phyloP scores from a whole-genome alignment of 2,113 vertebrate species.

The Drymodes brunneopygia region DNA sequence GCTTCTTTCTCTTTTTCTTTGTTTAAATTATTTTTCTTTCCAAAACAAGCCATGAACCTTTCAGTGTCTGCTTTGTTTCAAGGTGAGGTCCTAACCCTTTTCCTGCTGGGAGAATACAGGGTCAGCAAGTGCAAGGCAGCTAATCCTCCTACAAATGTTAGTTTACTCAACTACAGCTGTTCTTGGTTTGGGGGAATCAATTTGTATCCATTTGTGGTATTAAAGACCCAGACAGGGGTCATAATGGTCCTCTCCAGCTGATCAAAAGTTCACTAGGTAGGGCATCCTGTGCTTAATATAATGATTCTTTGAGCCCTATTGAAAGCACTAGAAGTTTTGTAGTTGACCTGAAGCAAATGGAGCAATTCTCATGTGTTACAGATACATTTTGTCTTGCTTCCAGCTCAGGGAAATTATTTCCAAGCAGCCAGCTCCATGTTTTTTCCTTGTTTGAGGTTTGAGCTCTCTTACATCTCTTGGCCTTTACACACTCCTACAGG shows the following conservation, averaged over 20 bases:
- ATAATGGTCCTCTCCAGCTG: background rate
- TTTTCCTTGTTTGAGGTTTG: background rate
- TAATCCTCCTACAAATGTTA: slow-evolving; percentile 14
- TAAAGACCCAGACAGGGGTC: background rate
- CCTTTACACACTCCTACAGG: background rate
- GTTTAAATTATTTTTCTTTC: background rate
- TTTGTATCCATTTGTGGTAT: background rate
- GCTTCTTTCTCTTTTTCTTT: background rate
- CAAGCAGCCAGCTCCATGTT: background rate
- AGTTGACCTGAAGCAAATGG: background rate
- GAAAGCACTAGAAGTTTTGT: background rate
- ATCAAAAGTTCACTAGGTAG: background rate
- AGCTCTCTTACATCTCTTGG: background rate
- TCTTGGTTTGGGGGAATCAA: background rate
- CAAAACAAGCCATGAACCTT: background rate
- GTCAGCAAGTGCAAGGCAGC: background rate
- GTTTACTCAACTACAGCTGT: background rate
- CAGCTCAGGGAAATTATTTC: background rate
- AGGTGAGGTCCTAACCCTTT: background rate
- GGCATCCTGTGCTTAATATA: background rate
- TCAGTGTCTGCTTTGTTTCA: background rate
- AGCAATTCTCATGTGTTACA: background rate
- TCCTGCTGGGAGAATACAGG: background rate
- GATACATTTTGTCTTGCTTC: background rate
- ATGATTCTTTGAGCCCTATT: background rate